These are phyloP conservation scores for Gymnobelideus leadbeateri DNA, from an alignment of 2,113 vertebrate genomes.

Conservation along the genomic window DNA sequence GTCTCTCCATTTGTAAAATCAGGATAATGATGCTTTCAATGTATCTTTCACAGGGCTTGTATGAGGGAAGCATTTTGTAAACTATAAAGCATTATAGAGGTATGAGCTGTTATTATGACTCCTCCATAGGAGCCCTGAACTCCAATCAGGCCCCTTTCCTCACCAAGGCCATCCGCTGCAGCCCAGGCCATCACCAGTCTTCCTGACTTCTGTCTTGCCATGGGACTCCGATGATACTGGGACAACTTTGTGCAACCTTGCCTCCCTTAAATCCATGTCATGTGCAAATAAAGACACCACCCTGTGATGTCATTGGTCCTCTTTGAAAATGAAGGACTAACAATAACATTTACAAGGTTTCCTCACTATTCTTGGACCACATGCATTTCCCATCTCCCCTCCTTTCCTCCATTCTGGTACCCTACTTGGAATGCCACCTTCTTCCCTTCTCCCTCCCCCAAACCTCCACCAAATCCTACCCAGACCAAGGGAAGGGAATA, in stretches of 20 bases:
- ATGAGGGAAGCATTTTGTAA: background rate
- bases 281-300: background rate
- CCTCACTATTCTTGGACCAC: background rate
- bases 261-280: background rate
- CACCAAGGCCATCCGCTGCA: too few species aligned
- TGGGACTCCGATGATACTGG: background rate
- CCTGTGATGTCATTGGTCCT: background rate
- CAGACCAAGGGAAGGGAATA: background rate
- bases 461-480: background rate
- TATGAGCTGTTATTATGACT: background rate
- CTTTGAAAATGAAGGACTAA: background rate
- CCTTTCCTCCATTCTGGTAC: background rate
- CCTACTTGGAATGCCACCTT: background rate
- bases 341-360: background rate
- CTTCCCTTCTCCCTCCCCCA: background rate
- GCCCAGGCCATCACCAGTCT: too few species aligned
- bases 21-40: background rate
- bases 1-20: background rate
- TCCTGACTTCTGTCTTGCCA: background rate
- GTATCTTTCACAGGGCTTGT: background rate
- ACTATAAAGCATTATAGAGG: background rate
- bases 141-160: background rate
- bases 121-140: background rate
- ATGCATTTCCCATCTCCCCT: background rate
- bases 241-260: background rate